Base-by-base conservation (phyloP, 2,888 invertebrate species). In the Diabrotica balteata region DNA sequence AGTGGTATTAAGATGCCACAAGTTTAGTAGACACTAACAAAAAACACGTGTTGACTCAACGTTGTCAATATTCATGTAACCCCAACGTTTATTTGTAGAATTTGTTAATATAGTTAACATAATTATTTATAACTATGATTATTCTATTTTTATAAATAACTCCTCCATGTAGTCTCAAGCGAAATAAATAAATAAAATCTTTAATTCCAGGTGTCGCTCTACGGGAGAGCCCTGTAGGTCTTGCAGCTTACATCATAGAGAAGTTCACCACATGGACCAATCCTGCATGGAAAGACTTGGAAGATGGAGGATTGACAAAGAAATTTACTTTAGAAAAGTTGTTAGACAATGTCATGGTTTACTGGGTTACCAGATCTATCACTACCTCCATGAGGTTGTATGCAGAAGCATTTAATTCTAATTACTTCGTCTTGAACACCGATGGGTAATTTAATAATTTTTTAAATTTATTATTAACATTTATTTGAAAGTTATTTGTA, bases 201-300 rank as follows among this genome's bases (percentile, higher is more conserved):
- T 4, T 22, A 49, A 53, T 66, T 71, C 22, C 75, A 91, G 93
- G 93, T 22, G 85, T 88, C 1, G 91, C 86, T 0, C 81, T 96
- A 46, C 85, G 87, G 17, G 92, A 94, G 74, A 92, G 93, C 0
- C 97, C 97, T 0, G 88, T 91, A 0, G 96, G 95, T 0, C 83
- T 97, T 67, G 95, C 95, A 0, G 93, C 93, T 0, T 97, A 96
- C 78, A 92, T 97, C 62, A 83, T 97, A 9, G 96, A 97, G 78
- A 97, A 96, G 81, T 96, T 95, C 84, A 90, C 91, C 9, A 88
- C 90, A 0, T 91, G 93, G 91, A 93, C 92, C 0, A 87, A 90
- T 80, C 79, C 80, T 0, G 80, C 83, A 0, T 86, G 86, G 80
- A 83, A 82, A 57, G 77, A 83, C 45, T 81, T 83, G 43, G 80